Base-by-base conservation (phyloP, 2,113 vertebrate species). In the Toxotes jaculatrix region DNA sequence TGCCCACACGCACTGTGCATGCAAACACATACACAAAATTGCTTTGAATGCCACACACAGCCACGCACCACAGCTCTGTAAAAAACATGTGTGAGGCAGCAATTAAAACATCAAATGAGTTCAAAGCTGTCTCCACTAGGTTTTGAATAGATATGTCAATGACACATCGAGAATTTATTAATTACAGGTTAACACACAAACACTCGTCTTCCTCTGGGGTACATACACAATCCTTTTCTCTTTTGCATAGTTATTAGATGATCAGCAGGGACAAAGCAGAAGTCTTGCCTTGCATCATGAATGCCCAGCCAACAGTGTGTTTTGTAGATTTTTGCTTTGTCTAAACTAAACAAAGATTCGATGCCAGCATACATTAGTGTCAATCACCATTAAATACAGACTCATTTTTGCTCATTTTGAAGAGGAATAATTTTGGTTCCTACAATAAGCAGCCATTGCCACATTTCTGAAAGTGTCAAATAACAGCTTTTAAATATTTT, bases 201-300 rank as follows among this genome's bases (percentile, higher is more conserved):
- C 32, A 38, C 8, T 31, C 7, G 1, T 27, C n/a, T 56, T 80
- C 17, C 40, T 43, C 66, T 65, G 17, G 21, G 6, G 5, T 62
- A n/a, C 43, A 74, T 6, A 47, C 45, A 76, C 56, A 79, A 40
- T 51, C 2, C 13, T 27, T 62, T 4, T 70, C 45, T 63, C 1
- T 78, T 60, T 83, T 87, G 64, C 27, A 82, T 89, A 78, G 47
- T 49, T 67, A 64, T 79, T 38, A 55, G 19, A 60, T 23, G 16
- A 51, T 53, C 40, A 67, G 38, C 61, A 71, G 12, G 38, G 31
- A 43, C 14, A 74, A 76, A 83, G 27, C 68, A 71, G 57, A 68
- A 55, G 27, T 84, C 14, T 73, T 56, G 9, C 43, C 43, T 74
- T 53, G 32, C 31, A 40, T 49, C 34, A 21, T 77, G 77, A 66